These are phyloP conservation scores for Lamprologus sp. DNA, from an alignment of 2,113 vertebrate species.

Conservation along the genomic window DNA sequence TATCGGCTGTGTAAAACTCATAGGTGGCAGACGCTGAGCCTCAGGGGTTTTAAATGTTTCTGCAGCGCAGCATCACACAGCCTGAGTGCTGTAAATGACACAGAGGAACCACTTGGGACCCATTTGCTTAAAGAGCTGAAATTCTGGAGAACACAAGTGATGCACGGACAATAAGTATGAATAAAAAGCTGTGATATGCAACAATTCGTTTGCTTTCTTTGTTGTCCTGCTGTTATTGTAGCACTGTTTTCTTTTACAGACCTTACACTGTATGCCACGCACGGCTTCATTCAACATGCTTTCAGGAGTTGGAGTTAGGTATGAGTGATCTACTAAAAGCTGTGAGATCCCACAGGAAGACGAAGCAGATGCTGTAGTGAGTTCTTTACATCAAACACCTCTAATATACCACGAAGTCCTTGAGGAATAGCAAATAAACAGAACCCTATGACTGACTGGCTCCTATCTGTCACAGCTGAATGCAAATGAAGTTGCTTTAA, in stretches of 20 bases:
- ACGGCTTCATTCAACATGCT: neutral
- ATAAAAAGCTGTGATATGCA: neutral
- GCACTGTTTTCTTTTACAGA: neutral
- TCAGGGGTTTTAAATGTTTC: conserved; percentile 14
- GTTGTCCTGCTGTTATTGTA: neutral
- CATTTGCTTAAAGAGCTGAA: conserved; percentile 15
- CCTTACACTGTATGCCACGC: neutral
- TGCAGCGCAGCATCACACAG: neutral
- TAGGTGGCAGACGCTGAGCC: conserved; percentile 36
- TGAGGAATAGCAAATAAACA: conserved; percentile 29
- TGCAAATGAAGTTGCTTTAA: neutral
- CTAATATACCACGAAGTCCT: conserved; percentile 34
- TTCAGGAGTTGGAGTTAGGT: neutral
- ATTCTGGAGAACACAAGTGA: neutral
- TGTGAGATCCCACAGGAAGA: conserved; percentile 22
- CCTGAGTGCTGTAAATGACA: conserved; percentile 49
- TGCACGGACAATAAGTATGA: neutral
- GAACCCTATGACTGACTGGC: neutral
- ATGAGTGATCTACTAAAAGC: neutral
- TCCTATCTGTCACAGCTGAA: conserved; percentile 16
- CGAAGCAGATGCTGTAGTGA: conserved; percentile 6
- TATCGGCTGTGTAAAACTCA: conserved; percentile 19
- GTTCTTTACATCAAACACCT: conserved; percentile 39
- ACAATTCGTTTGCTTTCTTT: neutral
- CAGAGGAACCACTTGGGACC: conserved; percentile 25